Evolutionary conservation across 2,113 vertebrate species (phyloP).

Genomic region (Cyphomyrus plagiostoma): DNA sequence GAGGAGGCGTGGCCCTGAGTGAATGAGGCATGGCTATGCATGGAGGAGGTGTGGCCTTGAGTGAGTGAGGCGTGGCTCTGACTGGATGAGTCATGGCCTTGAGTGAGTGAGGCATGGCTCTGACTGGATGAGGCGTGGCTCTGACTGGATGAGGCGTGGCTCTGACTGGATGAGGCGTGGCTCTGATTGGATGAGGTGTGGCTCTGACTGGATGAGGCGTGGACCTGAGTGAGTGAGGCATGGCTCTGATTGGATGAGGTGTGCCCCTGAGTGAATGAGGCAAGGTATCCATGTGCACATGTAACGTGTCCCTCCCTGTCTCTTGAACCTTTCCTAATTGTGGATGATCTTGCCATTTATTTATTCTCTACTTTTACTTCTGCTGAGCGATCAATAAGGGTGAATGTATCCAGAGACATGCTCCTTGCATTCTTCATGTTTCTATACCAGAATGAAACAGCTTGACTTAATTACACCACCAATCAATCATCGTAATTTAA

Average conservation of each 20-base stretch:
- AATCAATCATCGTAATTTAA: background rate
- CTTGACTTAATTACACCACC: slow-evolving; percentile 8
- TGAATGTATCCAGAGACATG: background rate
- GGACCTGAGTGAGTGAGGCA: too few relatives aligned
- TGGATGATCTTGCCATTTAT: background rate
- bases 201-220: too few relatives aligned
- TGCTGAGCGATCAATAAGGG: background rate
- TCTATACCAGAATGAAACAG: background rate
- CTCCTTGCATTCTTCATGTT: background rate
- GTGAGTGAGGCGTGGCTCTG: background rate
- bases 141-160: too few relatives aligned
- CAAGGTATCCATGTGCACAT: background rate
- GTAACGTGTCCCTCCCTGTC: background rate
- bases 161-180: too few relatives aligned
- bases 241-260: too few relatives aligned
- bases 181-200: too few relatives aligned
- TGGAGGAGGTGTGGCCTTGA: background rate
- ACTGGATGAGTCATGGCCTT: background rate
- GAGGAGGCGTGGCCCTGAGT: background rate
- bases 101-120: background rate
- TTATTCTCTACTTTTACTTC: background rate
- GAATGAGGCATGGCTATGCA: background rate
- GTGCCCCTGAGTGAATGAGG: background rate
- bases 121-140: too few relatives aligned
- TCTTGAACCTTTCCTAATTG: background rate